A percentile compares a stretch with the other conserved stretches of the same genome.
Evolutionary conservation across 2,113 vertebrate genomes (phyloP).

Genomic region (Pachyramphus minor): DNA sequence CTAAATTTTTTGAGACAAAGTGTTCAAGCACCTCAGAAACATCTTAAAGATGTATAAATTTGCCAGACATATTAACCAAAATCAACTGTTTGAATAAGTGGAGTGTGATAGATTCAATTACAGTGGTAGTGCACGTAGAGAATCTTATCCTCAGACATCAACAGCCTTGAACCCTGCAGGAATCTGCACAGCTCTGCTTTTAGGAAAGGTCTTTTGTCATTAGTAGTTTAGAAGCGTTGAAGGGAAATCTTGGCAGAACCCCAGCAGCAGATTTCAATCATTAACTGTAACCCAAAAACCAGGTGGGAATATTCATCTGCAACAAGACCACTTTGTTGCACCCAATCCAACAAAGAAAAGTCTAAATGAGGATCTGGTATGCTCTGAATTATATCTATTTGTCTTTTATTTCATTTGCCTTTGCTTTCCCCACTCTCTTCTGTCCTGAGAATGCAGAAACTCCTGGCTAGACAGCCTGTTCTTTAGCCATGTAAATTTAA

Average conservation of each 20-base stretch:
- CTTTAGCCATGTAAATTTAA: not conserved
- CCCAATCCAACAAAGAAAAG: not conserved
- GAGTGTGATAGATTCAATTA: not conserved
- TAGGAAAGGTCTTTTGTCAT: not conserved
- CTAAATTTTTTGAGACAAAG: not conserved
- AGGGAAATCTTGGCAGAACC: not conserved
- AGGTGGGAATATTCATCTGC: not conserved
- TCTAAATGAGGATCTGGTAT: not conserved
- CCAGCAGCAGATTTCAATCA: not conserved
- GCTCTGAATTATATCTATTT: not conserved
- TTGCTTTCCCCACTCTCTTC: not conserved
- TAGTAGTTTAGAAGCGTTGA: not conserved
- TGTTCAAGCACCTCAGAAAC: not conserved
- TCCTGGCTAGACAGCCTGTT: not conserved
- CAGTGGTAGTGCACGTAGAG: rapidly evolving
- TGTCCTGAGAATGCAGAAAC: not conserved
- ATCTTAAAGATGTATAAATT: not conserved
- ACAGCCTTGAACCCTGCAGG: not conserved
- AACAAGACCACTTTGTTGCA: not conserved
- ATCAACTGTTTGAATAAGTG: not conserved
- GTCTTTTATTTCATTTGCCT: not conserved
- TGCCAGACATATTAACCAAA: not conserved
- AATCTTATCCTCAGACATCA: not conserved
- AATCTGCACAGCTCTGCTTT: not conserved
- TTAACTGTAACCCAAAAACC: not conserved